Base-by-base conservation (phyloP, 2,888 invertebrate species). In the Nudaria mundana region DNA sequence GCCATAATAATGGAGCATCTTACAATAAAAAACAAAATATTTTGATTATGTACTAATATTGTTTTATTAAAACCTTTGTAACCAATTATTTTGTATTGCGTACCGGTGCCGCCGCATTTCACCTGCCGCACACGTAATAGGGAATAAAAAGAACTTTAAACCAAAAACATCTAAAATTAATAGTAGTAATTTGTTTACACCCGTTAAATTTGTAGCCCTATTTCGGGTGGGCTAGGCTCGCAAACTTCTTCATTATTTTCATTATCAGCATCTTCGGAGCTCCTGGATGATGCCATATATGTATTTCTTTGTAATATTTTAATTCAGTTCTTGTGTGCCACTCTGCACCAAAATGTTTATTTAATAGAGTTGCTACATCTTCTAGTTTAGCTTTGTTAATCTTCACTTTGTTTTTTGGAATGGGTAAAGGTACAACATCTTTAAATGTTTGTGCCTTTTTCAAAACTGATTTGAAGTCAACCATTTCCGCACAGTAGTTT, bases 401-500 rank as follows among this genome's bases (percentile, higher is more conserved):
- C 32, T 18, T 32, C n/a, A 32, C 18, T 32, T 32, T 32, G 12
- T 32, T 32, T 32, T 32, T 32, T 16, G 8, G 11, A 20, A 32
- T 32, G 20, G 32, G 20, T 32, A 6, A 16, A 32, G 18, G 32
- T 32, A n/a, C 32, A 32, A 32, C 10, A 32, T 32, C n/a, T 32
- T 20, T 32, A 32, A 32, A 18, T 11, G 32, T 32, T 32, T 32
- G 32, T 18, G 18, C 32, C 20, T 20, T 15, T 32, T 15, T 32
- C 32, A 32, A 18, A 20, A 32, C 32, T 32, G 32, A 32, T 32
- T 32, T 32, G 20, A 20, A 18, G 16, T 1, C 18, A 18, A 15
- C 32, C 32, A 32, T 15, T 32, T 32, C 30, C 5, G 30, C 13
- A 32, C 32, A 18, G 32, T 32, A 32, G 32, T 32, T 32, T n/a